Base-by-base conservation (phyloP, 1,140 invertebrate species). In the Drosophila sp. region DNA sequence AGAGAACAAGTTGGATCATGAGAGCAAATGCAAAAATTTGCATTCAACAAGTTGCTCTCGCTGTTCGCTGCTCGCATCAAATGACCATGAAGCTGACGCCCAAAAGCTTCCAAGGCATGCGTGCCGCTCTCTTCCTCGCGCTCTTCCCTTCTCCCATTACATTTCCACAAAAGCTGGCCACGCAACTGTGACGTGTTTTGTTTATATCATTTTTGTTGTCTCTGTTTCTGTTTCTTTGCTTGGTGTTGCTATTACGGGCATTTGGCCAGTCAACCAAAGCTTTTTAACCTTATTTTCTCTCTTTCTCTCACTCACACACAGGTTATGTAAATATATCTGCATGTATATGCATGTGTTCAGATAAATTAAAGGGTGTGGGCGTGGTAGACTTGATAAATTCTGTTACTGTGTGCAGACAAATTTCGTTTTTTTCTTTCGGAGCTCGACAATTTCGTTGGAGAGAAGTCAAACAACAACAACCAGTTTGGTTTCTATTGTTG, bases 181-280 rank as follows among this genome's bases (percentile, higher is more conserved):
- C 76, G 83, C 82, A 87, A 89, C 67, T 87, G 83, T 87, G 83
- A 87, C 82, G 79, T 81, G 51, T 72, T 59, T 58, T 53, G 63
- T 61, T 58, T 64, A 56, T 59, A 32, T 41, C 38, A 61, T 62
- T 48, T 27, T 21, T 14, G 45, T 65, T 56, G 51, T 46, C 67
- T 27, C 29, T 14, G 45, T 65, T 56, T 45, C 46, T 72, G 41
- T n/a, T n/a, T n/a, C n/a, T n/a, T n/a, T n/a, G n/a, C n/a, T n/a
- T n/a, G n/a, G n/a, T n/a, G n/a, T 32, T 59, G 51, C 9, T 59
- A 16, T 36, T 78, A 40, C 34, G 48, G 54, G 18, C 62, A 62
- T 75, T 77, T 80, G 70, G 77, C 62, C 70, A 82, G 75, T 87
- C 82, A 87, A 87, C 78, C 83, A 87, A 67, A 89, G 82, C 82